Evolutionary conservation across 2,797 vertebrate species (phyloP).

Genomic region (Pseudochirops corinnae): DNA sequence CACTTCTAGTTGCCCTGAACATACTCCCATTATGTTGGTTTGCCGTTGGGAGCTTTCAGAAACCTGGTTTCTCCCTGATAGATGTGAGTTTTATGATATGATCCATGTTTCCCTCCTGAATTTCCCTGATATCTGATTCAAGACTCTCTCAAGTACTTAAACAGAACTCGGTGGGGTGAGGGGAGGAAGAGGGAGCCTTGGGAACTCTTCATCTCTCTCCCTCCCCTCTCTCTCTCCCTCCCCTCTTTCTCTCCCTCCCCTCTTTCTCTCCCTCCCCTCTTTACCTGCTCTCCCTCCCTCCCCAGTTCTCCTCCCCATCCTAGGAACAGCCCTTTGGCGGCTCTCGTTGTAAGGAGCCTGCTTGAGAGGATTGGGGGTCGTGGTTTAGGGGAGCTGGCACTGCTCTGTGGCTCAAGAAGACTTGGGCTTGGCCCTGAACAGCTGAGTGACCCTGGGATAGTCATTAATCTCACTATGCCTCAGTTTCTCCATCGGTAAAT

Average conservation of each 20-base stretch:
- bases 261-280: background rate
- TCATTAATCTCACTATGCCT: background rate
- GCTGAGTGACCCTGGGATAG: background rate
- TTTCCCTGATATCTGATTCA: background rate
- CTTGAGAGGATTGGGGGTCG: no score
- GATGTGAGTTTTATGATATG: background rate
- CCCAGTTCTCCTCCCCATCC: background rate
- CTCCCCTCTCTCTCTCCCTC: no score
- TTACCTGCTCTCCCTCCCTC: background rate
- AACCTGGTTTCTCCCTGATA: background rate
- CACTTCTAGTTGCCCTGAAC: no score
- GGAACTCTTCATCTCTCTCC: background rate
- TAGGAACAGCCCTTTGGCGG: background rate
- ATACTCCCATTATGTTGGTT: background rate
- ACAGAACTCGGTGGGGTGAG: no score
- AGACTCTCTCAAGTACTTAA: background rate
- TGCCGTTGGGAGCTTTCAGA: background rate
- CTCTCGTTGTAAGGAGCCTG: no score
- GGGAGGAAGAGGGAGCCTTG: no score
- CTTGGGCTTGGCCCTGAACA: no score
- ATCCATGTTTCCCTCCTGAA: background rate
- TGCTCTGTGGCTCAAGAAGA: no score
- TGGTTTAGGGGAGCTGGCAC: no score
- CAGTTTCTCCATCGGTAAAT: background rate
- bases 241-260: background rate